These are phyloP conservation scores for Lordiphosa clarofinis DNA, from an alignment of 1,140 invertebrate genomes.

Conservation along the genomic window DNA sequence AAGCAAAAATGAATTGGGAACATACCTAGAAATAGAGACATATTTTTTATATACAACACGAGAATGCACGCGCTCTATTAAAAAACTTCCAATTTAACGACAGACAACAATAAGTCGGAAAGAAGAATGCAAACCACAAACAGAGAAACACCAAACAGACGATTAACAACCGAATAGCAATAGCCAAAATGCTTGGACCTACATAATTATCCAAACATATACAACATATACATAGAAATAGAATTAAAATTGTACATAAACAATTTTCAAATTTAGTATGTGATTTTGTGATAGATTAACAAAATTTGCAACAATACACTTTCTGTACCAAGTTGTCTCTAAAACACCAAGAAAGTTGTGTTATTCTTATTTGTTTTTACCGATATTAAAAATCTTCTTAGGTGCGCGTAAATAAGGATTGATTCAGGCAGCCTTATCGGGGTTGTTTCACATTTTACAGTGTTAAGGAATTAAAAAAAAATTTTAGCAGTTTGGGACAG, in stretches of 20 bases:
- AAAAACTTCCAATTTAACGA: constrained; percentile 27
- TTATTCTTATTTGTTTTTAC: too few species aligned
- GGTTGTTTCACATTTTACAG: too few species aligned
- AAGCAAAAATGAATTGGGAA: constrained; percentile 11
- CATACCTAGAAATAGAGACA: constrained; percentile 3
- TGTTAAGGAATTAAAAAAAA: too few species aligned
- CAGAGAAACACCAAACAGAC: background rate
- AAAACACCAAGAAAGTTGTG: too few species aligned
- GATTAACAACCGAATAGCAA: constrained; percentile 46
- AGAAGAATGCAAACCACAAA: constrained; percentile 17
- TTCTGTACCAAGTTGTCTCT: too few species aligned
- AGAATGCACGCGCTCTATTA: constrained; percentile 6
- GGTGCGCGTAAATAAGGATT: too few species aligned
- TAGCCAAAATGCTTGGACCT: constrained; percentile 49
- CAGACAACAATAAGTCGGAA: constrained; percentile 28
- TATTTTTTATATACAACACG: constrained; percentile 11
- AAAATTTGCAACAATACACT: too few species aligned
- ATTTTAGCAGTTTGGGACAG: too few species aligned
- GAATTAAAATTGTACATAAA: constrained; percentile 27
- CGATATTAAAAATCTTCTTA: too few species aligned
- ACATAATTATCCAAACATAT: constrained; percentile 19
- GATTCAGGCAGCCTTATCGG: too few species aligned
- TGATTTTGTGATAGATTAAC: constrained; percentile 61
- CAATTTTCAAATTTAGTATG: constrained; percentile 58
- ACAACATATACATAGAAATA: constrained; percentile 13